These are phyloP conservation scores for Nerophis lumbriciformis DNA, from an alignment of 2,113 vertebrate species.

Conservation along the genomic window DNA sequence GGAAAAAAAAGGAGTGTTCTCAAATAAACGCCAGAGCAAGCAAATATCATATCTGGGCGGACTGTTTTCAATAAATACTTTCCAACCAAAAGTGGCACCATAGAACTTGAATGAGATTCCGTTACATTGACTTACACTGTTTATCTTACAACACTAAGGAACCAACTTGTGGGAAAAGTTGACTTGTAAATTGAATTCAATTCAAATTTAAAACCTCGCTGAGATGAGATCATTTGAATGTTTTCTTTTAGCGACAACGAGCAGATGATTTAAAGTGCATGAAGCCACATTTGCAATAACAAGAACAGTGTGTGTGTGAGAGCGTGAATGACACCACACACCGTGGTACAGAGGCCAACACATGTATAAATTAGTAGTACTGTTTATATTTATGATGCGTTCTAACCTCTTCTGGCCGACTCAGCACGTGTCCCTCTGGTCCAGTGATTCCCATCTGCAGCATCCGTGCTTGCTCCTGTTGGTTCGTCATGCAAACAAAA, in stretches of 20 bases:
- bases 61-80: slow-evolving; percentile 11
- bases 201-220: not conserved
- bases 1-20: slow-evolving; percentile 21
- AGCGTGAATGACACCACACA: not conserved
- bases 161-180: too few species aligned
- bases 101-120: slow-evolving; percentile 16
- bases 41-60: slow-evolving; percentile 25
- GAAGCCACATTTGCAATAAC: slow-evolving; percentile 44
- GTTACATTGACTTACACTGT: not conserved
- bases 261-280: slow-evolving; percentile 16
- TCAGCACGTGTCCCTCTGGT: slow-evolving; percentile 90
- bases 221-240: slow-evolving; percentile 24
- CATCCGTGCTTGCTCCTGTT: slow-evolving; percentile 89
- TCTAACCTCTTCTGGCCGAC: slow-evolving; percentile 90
- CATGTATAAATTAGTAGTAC: not conserved
- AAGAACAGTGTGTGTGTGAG: slow-evolving; percentile 24
- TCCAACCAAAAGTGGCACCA: slow-evolving; percentile 13
- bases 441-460: slow-evolving; percentile 93
- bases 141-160: too few species aligned
- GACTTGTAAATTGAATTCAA: too few species aligned
- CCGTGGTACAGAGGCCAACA: not conserved
- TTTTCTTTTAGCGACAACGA: slow-evolving; percentile 25
- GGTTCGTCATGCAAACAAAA: slow-evolving; percentile 25
- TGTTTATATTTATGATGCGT: not conserved
- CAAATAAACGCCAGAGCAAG: slow-evolving; percentile 13